A percentile compares a stretch with the other conserved stretches of the same genome.
phyloP scores from a whole-genome alignment of 2,888 invertebrate species.

The Morpho achilles region DNA sequence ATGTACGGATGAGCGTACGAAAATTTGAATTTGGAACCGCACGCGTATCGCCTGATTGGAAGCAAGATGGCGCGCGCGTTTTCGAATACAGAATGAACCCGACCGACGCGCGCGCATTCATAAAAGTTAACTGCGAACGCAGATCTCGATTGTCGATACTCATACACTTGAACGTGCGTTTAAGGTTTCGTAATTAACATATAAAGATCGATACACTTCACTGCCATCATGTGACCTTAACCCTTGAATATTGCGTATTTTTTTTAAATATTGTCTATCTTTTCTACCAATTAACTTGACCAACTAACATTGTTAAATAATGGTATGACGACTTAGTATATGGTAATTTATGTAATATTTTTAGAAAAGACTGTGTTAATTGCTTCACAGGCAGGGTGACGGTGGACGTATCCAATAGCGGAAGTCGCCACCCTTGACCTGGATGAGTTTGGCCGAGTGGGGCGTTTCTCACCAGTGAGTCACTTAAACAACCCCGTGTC shows the following conservation, averaged over 20 bases:
- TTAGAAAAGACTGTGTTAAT: no score
- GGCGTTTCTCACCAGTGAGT: no score
- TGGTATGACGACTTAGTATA: no score
- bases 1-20: background rate
- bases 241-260: background rate
- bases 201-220: conserved; percentile 4
- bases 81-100: conserved; percentile 15
- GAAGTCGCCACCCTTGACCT: no score
- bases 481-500: no score
- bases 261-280: no score
- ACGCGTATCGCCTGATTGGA: conserved; percentile 7
- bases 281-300: no score
- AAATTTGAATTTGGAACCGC: conserved; percentile 13
- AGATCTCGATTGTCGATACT: conserved; percentile 12
- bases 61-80: conserved; percentile 12
- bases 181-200: conserved; percentile 17
- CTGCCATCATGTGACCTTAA: conserved; percentile 1
- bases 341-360: no score
- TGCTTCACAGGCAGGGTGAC: no score
- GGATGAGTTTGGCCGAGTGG: no score
- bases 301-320: no score
- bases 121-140: conserved; percentile 15
- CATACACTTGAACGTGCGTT: conserved; percentile 14
- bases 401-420: no score
- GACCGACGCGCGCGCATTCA: conserved; percentile 14